Percentiles rank a stretch among this genome's conserved stretches.
phyloP scores from a whole-genome alignment of 2,797 vertebrate species.

The Crenuchus spilurus region DNA sequence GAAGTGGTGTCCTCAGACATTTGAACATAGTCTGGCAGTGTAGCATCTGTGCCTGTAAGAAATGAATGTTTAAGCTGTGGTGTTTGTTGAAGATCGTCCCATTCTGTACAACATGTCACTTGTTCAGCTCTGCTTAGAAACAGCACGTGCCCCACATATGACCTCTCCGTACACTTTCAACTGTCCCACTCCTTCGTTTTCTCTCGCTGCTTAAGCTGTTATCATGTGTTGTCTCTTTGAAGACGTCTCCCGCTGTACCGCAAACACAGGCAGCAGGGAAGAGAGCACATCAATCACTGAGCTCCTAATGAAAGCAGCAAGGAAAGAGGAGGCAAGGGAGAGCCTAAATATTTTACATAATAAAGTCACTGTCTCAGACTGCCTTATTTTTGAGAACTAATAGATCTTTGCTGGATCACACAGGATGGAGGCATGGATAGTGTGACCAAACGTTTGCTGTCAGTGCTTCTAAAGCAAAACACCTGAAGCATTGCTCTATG shows the following conservation, averaged over 20 bases:
- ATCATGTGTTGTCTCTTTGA: slow-evolving; percentile 59
- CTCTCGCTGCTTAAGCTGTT: slow-evolving; percentile 27
- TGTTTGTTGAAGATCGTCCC: too few species aligned
- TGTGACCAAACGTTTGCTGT: too few species aligned
- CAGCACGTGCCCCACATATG: slow-evolving; percentile 18
- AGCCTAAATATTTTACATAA: slow-evolving; percentile 32
- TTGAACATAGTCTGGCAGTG: too few species aligned
- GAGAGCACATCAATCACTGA: slow-evolving; percentile 36
- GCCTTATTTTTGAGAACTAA: neutral
- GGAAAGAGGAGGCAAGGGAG: slow-evolving; percentile 8
- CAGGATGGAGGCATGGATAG: neutral
- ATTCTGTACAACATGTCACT: neutral
- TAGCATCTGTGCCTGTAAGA: too few species aligned
- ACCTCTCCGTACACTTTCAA: slow-evolving; percentile 28
- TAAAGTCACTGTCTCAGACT: slow-evolving; percentile 15
- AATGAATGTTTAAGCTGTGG: too few species aligned
- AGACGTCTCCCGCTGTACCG: slow-evolving; percentile 54
- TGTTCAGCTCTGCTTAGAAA: slow-evolving; percentile 4
- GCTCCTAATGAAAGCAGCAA: slow-evolving; percentile 24
- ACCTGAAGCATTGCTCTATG: too few species aligned
- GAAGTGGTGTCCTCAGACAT: too few species aligned
- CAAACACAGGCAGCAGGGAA: slow-evolving; percentile 45
- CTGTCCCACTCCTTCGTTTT: neutral
- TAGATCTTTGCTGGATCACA: neutral
- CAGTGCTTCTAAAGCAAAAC: too few species aligned